A percentile compares a stretch with the other conserved stretches of the same genome.
These are phyloP conservation scores for Bombus affinis DNA, from an alignment of 1,140 invertebrate species.

Conservation along the genomic window DNA sequence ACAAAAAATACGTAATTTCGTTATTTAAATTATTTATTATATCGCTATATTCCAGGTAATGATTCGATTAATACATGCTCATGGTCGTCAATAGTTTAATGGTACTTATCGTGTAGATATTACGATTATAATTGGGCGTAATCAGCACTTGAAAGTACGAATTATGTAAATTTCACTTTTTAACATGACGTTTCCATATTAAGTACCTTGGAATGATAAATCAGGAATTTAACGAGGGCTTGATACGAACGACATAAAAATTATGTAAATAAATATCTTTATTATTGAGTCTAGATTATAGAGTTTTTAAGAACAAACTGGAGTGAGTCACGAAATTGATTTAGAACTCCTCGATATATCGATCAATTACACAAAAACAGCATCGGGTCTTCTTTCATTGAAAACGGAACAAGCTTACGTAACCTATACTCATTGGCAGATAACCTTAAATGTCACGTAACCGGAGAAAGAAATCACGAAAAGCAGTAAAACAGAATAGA, in stretches of 20 bases:
- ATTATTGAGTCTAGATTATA: background rate
- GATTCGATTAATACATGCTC: background rate
- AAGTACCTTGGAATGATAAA: background rate
- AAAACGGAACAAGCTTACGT: background rate
- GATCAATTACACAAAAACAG: background rate
- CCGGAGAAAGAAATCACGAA: too few species aligned
- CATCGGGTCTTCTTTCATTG: background rate
- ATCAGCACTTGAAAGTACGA: background rate
- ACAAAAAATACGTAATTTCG: background rate
- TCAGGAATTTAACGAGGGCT: background rate
- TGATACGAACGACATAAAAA: background rate
- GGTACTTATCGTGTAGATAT: background rate
- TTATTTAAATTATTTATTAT: background rate
- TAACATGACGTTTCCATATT: background rate
- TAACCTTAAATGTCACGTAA: conserved; percentile 10
- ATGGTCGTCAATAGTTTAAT: background rate
- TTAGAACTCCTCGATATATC: background rate
- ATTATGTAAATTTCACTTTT: conserved; percentile 11
- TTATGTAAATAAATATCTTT: too few species aligned
- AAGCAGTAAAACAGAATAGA: background rate
- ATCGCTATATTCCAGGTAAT: background rate
- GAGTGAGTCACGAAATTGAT: background rate
- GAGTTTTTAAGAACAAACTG: background rate
- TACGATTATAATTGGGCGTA: background rate
- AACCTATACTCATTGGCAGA: background rate